Evolutionary conservation across 1,140 invertebrate genomes (phyloP).

Genomic region (Diploscapter pachys): DNA sequence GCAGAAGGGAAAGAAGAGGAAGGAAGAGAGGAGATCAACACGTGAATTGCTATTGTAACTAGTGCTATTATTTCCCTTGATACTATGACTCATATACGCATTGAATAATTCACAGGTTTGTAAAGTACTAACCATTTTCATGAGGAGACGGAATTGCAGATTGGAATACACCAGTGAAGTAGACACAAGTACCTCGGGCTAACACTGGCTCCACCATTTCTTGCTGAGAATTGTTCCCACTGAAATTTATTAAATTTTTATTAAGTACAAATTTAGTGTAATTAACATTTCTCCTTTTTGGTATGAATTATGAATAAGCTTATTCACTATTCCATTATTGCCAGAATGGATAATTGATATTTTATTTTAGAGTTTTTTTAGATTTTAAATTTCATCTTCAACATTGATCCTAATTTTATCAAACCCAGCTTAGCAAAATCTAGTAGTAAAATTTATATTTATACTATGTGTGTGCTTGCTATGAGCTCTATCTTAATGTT

Average conservation of each 20-base stretch:
- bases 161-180: slow-evolving; percentile 51
- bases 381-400: too few relatives aligned
- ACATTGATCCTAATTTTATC: too few relatives aligned
- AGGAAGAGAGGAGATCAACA: background rate
- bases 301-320: background rate
- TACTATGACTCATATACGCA: background rate
- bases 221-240: background rate
- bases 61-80: background rate
- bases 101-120: background rate
- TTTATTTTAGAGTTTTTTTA: too few relatives aligned
- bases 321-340: background rate
- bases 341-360: background rate
- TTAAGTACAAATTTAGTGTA: too few relatives aligned
- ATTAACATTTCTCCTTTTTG: too few relatives aligned
- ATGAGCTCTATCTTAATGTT: too few relatives aligned
- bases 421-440: too few relatives aligned
- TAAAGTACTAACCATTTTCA: background rate
- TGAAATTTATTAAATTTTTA: background rate
- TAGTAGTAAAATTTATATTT: too few relatives aligned
- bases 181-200: slow-evolving; percentile 53
- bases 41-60: background rate
- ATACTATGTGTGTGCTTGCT: too few relatives aligned
- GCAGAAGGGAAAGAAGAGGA: background rate
- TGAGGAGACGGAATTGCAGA: slow-evolving; percentile 25
- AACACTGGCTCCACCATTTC: slow-evolving; percentile 44